Conservation (phyloP, 1,140 invertebrate genomes). For the Euwallacea fornicatus region DNA sequence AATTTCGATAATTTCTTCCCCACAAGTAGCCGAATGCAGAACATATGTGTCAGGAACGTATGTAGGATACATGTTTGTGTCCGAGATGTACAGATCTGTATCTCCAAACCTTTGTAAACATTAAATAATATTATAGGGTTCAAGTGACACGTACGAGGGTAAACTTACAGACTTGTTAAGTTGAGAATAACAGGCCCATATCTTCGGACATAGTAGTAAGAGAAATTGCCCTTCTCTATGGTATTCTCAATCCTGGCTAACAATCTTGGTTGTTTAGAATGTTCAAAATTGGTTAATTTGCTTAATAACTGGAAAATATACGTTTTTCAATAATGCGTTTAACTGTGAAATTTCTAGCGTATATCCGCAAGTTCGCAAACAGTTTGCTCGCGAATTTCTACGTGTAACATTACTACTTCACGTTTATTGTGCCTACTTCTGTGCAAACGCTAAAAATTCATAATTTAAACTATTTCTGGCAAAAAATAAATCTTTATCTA, state of each 20-base stretch:
- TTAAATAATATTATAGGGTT: background rate
- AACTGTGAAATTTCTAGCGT: background rate
- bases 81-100: constrained; percentile 62
- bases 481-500: too few relatives aligned
- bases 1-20: constrained; percentile 58
- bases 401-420: too few relatives aligned
- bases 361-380: too few relatives aligned
- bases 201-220: constrained; percentile 18
- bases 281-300: constrained; percentile 23
- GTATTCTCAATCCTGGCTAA: background rate
- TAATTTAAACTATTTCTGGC: too few relatives aligned
- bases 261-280: constrained; percentile 9
- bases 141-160: background rate
- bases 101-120: constrained; percentile 53
- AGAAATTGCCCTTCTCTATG: constrained; percentile 19
- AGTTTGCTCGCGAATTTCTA: too few relatives aligned
- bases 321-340: background rate
- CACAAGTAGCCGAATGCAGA: constrained; percentile 61
- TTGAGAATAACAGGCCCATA: constrained; percentile 21
- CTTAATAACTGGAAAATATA: constrained; percentile 17
- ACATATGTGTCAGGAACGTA: constrained; percentile 58
- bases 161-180: constrained; percentile 27
- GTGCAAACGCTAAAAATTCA: too few relatives aligned
- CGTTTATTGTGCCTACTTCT: too few relatives aligned
- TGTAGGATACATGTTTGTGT: constrained; percentile 55